Evolutionary conservation across 2,888 invertebrate genomes (phyloP), one percentile per base, ranked within the genome.

Genomic region (Orchestes rusci): DNA sequence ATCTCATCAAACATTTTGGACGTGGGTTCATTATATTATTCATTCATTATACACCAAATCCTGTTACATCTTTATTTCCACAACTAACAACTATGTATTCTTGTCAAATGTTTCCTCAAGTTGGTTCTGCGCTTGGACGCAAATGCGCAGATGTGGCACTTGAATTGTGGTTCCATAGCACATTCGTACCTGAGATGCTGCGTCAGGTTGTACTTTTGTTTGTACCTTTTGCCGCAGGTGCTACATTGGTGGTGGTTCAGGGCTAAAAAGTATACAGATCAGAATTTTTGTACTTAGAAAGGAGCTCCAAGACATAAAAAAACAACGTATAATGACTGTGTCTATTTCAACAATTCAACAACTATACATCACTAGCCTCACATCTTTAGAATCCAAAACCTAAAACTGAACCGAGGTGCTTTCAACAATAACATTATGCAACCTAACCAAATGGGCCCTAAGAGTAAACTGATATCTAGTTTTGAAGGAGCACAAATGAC

Each of bases 401-500:
- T 39, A 47, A 43, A 47, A 47, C 35, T 47, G 43, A 10, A 47
- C 43, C 28, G 43, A 30, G 31, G 37, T 47, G 31, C 35, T 39
- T 15, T 47, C 47, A 30, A 47, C 17, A 17, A 47, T 29, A 36
- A 50, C 29, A 33, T 46, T 45, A 33, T 50, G 50, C 15, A 50
- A 17, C n/a, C 50, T 16, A 5, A 46, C 36, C 18, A 52, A 15
- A 40, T 52, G 52, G 8, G 50, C 43, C 28, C 46, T 52, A 2
- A 52, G 23, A n/a, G 49, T 48, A 32, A 47, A 47, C 28, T 48
- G 45, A 33, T 51, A 46, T 3, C 44, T 39, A 1, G 53, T 50
- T 16, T 44, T 46, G 27, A 52, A 53, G 2, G 48, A 42, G 29
- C 54, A 54, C 2, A 52, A 30, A 23, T 45, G 51, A 29, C 52